phyloP scores from a whole-genome alignment of 2,888 invertebrate species.

The Cheilosia pagana region DNA sequence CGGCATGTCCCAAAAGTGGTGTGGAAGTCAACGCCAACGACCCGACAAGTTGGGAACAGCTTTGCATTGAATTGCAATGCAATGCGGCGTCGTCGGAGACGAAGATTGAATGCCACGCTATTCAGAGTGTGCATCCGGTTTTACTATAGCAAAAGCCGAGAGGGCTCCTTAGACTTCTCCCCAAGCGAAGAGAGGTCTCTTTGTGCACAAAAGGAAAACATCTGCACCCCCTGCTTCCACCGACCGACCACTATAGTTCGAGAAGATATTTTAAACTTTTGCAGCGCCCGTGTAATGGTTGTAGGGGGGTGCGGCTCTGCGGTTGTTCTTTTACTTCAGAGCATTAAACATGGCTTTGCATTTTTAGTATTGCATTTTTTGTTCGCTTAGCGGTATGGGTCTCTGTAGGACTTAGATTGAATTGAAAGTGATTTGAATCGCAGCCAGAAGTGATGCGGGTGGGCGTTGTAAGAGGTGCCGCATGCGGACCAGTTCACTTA shows the following conservation, averaged over 20 bases:
- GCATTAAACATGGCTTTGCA: conserved; percentile 36
- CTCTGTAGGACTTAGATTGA: no score
- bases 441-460: no score
- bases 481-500: no score
- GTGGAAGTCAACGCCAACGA: conserved; percentile 64
- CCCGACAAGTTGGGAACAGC: conserved; percentile 65
- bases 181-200: conserved; percentile 24
- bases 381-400: no score
- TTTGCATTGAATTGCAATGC: conserved; percentile 59
- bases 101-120: conserved; percentile 56
- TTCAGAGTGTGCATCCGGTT: conserved; percentile 69
- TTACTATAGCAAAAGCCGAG: conserved; percentile 22
- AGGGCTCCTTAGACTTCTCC: conserved; percentile 33
- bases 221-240: conserved; percentile 9
- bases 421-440: no score
- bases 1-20: conserved; percentile 20
- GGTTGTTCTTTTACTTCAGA: conserved; percentile 4
- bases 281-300: conserved; percentile 30
- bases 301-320: no score
- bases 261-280: conserved; percentile 60
- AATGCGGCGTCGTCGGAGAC: conserved; percentile 28
- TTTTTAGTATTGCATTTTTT: conserved; percentile 10
- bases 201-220: conserved; percentile 37
- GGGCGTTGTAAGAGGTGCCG: no score
- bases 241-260: conserved; percentile 25